phyloP scores from a whole-genome alignment of 2,888 invertebrate species.

The Timema podura region DNA sequence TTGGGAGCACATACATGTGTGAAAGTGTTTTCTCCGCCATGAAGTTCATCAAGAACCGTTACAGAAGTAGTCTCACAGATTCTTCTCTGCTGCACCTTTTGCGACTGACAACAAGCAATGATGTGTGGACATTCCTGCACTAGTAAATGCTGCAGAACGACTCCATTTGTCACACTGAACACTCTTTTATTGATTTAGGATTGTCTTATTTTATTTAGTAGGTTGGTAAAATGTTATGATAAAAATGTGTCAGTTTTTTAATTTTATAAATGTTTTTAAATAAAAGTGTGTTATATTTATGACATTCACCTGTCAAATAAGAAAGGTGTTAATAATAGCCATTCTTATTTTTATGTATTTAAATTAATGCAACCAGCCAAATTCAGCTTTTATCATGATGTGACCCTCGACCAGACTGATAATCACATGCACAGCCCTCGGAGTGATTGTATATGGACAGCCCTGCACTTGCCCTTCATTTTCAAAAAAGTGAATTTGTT shows the following conservation, averaged over 20 bases:
- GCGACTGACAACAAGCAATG: neutral
- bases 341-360: neutral
- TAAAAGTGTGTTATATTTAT: too few relatives aligned
- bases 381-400: neutral
- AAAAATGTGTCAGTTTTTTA: too few relatives aligned
- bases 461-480: too few relatives aligned
- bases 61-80: neutral
- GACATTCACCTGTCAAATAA: neutral
- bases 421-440: neutral
- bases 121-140: neutral
- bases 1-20: neutral
- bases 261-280: too few relatives aligned
- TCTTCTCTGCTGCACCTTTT: neutral
- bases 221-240: too few relatives aligned
- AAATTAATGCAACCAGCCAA: neutral
- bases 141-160: neutral
- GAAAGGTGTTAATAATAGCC: neutral
- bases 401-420: neutral
- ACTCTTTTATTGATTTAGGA: neutral
- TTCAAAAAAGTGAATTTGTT: too few relatives aligned
- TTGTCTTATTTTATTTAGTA: neutral
- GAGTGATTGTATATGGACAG: neutral
- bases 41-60: neutral
- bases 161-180: neutral
- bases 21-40: neutral